Evolutionary conservation across 2,888 invertebrate species (phyloP), one percentile per base, ranked within the genome.

Genomic region (Imbricaverruca yamaguchii): DNA sequence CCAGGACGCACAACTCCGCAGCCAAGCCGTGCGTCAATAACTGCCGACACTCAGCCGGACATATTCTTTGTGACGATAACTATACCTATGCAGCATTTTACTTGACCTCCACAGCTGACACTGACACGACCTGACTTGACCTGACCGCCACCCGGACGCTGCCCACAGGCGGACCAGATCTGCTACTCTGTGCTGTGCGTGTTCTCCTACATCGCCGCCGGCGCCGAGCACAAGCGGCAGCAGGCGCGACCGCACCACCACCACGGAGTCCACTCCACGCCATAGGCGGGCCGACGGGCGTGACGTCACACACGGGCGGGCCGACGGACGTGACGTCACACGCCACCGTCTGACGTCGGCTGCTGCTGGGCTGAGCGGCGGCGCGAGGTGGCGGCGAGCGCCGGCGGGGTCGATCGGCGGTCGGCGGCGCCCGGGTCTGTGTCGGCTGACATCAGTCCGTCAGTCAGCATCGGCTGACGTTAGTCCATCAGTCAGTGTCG

Each of bases 111-210:
- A 39, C 39, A 39, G 39, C 39, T 39, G 39, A 39, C 39, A 39
- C 39, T 39, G 39, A 4, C 39, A 39, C 39, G 39, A 4, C 39
- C 4, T 39, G 39, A 39, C 4, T 39, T 39, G 39, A 4, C 39
- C 39, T 39, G 39, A 39, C 39, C 39, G 2, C 39, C 39, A 39
- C 39, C 39, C 39, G 39, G 39, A 39, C 39, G 39, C 39, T 4
- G 39, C 39, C 86, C 85, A 53, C 89, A 98, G 98, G 97, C 98
- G 87, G 97, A 98, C 89, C 97, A 98, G 89, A 99, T 99, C 86
- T 98, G 98, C 89, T 99, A 99, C 89, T 96, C 99, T 85, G 98
- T 99, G 83, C 91, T 99, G 85, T 99, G 99, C 90, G 97, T 99
- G 85, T 99, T 99, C 90, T 98, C 98, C 80, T 98, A 98, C 90